A percentile compares a stretch with the other conserved stretches of the same genome.
These are phyloP conservation scores for Actenoides hombroni DNA, from an alignment of 2,113 vertebrate genomes.

Conservation along the genomic window DNA sequence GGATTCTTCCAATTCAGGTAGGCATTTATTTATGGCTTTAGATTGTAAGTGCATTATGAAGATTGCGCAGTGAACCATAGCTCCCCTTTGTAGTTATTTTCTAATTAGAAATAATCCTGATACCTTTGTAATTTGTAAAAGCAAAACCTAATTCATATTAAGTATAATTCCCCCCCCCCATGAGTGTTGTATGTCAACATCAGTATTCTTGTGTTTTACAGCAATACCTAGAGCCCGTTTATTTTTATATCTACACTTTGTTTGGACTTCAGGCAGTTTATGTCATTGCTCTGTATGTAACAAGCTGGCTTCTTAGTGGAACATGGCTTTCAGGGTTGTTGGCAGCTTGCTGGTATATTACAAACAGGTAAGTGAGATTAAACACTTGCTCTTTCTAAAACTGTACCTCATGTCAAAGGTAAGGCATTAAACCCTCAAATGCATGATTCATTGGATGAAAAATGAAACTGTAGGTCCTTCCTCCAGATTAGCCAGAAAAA, in stretches of 20 bases:
- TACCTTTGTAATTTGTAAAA: constrained; percentile 33
- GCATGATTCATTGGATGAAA: not conserved
- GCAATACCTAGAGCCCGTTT: constrained; percentile 92
- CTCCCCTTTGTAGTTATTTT: not conserved
- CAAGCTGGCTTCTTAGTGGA: constrained; percentile 93
- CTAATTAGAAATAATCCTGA: constrained; percentile 22
- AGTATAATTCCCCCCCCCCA: not conserved
- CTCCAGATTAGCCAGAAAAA: not conserved
- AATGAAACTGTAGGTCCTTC: not conserved
- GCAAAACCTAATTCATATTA: not conserved
- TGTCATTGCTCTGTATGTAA: constrained; percentile 89
- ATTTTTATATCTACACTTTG: constrained; percentile 98
- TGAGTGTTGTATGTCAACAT: constrained; percentile 41
- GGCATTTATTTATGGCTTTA: constrained; percentile 53
- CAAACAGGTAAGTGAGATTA: constrained; percentile 85
- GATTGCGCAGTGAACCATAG: constrained; percentile 12
- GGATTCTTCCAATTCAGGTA: constrained; percentile 91
- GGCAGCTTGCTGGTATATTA: constrained; percentile 90
- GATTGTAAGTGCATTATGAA: constrained; percentile 27
- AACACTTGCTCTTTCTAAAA: not conserved
- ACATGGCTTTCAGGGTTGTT: constrained; percentile 91
- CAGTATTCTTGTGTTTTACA: constrained; percentile 71
- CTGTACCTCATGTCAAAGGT: constrained; percentile 13
- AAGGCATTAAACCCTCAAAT: not conserved
- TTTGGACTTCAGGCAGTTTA: constrained; percentile 94